Evolutionary conservation across 2,113 vertebrate species (phyloP).

Genomic region (Parotia lawesii): DNA sequence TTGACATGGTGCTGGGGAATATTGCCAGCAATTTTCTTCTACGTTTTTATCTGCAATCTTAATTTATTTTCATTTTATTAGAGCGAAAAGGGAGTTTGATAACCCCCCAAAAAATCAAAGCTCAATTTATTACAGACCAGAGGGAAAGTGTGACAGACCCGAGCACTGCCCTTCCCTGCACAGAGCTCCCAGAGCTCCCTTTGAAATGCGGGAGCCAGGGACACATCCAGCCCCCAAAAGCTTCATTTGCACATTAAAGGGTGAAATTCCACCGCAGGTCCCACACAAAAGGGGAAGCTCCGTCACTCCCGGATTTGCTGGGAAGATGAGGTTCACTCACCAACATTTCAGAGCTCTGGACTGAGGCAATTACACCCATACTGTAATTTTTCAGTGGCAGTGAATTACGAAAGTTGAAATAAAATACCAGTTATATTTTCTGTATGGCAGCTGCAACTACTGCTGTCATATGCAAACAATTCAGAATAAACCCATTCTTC

Average conservation of each 20-base stretch:
- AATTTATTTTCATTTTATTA: background rate
- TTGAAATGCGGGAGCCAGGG: background rate
- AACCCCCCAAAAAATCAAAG: background rate
- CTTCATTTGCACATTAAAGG: background rate
- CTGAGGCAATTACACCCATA: accelerated
- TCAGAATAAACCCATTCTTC: background rate
- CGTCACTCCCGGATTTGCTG: background rate
- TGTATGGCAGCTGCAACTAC: background rate
- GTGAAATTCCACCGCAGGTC: background rate
- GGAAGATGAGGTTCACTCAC: background rate
- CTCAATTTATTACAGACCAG: background rate
- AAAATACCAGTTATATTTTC: background rate
- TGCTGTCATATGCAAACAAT: background rate
- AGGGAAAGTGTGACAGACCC: background rate
- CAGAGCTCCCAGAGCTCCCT: background rate
- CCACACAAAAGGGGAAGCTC: background rate
- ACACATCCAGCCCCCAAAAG: background rate
- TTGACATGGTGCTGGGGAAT: background rate
- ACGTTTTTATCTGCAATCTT: background rate
- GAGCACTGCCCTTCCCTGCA: background rate
- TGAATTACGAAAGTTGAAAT: background rate
- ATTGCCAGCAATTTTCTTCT: background rate
- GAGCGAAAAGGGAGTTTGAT: background rate
- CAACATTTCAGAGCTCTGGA: background rate
- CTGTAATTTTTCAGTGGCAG: background rate